Percentiles rank a stretch among this genome's conserved stretches.
Evolutionary conservation across 2,797 vertebrate species (phyloP).

Genomic region (Rhinogobio ventralis): DNA sequence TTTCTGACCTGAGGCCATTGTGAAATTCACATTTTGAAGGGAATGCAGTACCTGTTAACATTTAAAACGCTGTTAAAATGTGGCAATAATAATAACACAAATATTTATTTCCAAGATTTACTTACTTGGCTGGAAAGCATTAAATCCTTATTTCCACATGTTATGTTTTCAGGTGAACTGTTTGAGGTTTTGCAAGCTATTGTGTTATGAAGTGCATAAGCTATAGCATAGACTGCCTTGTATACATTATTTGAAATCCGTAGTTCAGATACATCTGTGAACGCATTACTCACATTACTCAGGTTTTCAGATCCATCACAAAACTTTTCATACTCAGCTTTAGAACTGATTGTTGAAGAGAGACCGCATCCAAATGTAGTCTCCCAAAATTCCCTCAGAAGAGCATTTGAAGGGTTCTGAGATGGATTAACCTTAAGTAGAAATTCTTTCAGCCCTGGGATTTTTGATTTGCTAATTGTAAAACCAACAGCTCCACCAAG

Average conservation of each 20-base stretch:
- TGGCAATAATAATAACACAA: neutral
- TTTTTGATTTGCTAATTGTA: constrained; percentile 73
- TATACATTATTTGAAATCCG: constrained; percentile 81
- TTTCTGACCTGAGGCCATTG: constrained; percentile 71
- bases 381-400: constrained; percentile 80
- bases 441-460: constrained; percentile 74
- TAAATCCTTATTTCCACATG: constrained; percentile 59
- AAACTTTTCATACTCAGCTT: constrained; percentile 16
- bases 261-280: constrained; percentile 78
- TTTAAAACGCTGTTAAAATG: constrained; percentile 8
- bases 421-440: constrained; percentile 73
- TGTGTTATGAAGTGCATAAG: constrained; percentile 71
- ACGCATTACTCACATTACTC: constrained; percentile 67
- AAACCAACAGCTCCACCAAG: constrained; percentile 78
- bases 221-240: constrained; percentile 77
- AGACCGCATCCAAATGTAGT: constrained; percentile 73
- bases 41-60: constrained; percentile 66
- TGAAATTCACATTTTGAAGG: constrained; percentile 74
- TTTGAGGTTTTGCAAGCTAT: constrained; percentile 64
- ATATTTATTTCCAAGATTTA: neutral
- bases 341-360: constrained; percentile 40
- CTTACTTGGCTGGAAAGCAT: constrained; percentile 69
- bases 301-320: constrained; percentile 77
- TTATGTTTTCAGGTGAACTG: constrained; percentile 39
- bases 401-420: constrained; percentile 64